phyloP scores from a whole-genome alignment of 92 coral and sea anemone genomes.

The Bergia sp. region DNA sequence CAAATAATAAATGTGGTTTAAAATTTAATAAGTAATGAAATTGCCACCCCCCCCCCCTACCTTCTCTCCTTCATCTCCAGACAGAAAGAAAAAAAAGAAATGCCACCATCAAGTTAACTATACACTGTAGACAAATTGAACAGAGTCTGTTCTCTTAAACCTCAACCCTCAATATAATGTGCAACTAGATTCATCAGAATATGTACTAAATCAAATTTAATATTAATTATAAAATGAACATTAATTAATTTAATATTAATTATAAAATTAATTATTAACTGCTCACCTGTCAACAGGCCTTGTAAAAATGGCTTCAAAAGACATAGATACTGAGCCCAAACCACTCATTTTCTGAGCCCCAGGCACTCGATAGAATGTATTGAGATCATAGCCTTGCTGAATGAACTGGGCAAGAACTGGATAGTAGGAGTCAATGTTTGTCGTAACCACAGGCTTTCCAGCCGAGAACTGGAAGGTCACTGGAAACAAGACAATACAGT shows the following conservation, averaged over 20 bases:
- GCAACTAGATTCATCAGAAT: too few species aligned
- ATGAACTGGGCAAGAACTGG: slow-evolving; percentile 65
- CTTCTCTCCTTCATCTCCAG: too few species aligned
- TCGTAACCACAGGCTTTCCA: slow-evolving; percentile 75
- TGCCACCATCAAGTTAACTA: too few species aligned
- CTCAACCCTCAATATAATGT: too few species aligned
- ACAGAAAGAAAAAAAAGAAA: too few species aligned
- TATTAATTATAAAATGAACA: background rate
- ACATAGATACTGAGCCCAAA: slow-evolving; percentile 49
- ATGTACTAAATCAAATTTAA: too few species aligned
- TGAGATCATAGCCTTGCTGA: slow-evolving; percentile 65
- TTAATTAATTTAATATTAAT: too few species aligned
- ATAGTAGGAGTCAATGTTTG: slow-evolving; percentile 74
- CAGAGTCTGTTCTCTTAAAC: too few species aligned
- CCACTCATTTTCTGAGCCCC: slow-evolving; percentile 57
- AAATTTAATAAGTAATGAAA: too few species aligned
- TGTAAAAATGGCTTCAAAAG: slow-evolving; percentile 75
- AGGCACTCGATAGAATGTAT: slow-evolving; percentile 78
- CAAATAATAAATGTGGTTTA: too few species aligned
- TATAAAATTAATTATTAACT: background rate
- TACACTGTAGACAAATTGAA: too few species aligned
- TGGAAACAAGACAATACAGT: slow-evolving; percentile 8
- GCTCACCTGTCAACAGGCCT: slow-evolving; percentile 65
- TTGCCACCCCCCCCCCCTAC: too few species aligned
- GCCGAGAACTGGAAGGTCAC: slow-evolving; percentile 69